phyloP scores from a whole-genome alignment of 2,797 vertebrate genomes.

The Falco peregrinus region DNA sequence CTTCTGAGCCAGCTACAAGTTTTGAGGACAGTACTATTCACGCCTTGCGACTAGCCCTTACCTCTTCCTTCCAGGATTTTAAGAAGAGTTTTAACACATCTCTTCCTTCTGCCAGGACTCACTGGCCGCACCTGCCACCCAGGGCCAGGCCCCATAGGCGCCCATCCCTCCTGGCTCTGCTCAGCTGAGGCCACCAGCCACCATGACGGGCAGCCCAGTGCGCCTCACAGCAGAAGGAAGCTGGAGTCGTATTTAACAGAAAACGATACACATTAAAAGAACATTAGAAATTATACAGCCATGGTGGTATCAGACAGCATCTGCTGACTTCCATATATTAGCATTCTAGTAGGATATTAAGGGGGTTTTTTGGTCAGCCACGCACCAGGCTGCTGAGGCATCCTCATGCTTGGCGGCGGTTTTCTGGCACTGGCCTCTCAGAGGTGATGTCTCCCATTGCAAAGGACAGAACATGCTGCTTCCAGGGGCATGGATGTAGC shows the following conservation, averaged over 20 bases:
- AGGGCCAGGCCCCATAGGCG: accelerated
- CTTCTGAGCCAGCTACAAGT: accelerated
- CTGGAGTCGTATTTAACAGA: not conserved
- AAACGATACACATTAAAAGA: not conserved
- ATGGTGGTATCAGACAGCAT: not conserved
- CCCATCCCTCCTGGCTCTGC: no score
- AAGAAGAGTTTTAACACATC: not conserved
- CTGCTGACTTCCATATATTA: not conserved
- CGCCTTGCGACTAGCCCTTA: not conserved
- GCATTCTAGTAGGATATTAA: not conserved
- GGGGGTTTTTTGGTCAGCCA: not conserved
- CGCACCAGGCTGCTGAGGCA: not conserved
- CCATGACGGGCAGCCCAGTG: accelerated
- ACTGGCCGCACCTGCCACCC: not conserved
- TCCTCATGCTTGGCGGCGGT: not conserved
- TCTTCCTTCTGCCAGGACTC: not conserved
- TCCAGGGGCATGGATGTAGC: not conserved
- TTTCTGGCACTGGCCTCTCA: not conserved
- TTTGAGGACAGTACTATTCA: not conserved
- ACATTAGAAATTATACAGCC: not conserved
- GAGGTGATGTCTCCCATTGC: not conserved
- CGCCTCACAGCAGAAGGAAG: not conserved
- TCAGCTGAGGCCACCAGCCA: no score
- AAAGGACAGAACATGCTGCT: not conserved
- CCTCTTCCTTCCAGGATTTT: not conserved